Percentiles rank a stretch among this genome's conserved stretches.
phyloP scores from a whole-genome alignment of 2,888 invertebrate species.

The Pyrrhia umbra region DNA sequence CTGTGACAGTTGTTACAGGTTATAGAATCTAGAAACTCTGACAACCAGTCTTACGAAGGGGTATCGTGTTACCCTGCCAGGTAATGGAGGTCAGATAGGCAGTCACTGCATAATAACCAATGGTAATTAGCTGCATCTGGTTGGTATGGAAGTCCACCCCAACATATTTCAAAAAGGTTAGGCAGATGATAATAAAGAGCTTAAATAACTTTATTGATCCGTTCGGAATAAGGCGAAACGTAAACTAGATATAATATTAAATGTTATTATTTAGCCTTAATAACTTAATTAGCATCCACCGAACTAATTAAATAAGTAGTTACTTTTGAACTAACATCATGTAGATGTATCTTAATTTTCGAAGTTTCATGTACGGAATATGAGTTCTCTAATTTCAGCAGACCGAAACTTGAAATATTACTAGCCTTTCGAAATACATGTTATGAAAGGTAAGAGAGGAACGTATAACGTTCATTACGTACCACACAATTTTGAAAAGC shows the following conservation, averaged over 20 bases:
- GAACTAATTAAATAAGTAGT: neutral
- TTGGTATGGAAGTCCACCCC: too few relatives aligned
- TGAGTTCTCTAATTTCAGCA: constrained; percentile 24
- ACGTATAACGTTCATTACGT: neutral
- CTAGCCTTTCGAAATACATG: constrained; percentile 21
- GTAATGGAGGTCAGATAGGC: too few relatives aligned
- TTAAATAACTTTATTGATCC: neutral
- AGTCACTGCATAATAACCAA: too few relatives aligned
- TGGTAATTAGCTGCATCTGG: too few relatives aligned
- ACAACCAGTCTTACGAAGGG: too few relatives aligned
- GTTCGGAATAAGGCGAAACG: neutral
- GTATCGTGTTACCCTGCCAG: too few relatives aligned
- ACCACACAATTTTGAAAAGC: neutral
- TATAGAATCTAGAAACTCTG: too few relatives aligned
- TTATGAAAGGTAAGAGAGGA: constrained; percentile 1
- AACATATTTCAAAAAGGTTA: too few relatives aligned
- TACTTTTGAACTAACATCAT: neutral
- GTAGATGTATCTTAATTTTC: neutral
- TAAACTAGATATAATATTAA: neutral
- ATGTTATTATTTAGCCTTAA: too few relatives aligned
- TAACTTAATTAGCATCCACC: neutral
- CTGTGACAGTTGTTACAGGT: too few relatives aligned
- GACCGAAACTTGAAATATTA: constrained; percentile 24
- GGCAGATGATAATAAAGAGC: too few relatives aligned
- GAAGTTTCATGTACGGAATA: constrained; percentile 17